Conservation (phyloP, 2,888 invertebrate species). For the Philopedon plagiatum region DNA sequence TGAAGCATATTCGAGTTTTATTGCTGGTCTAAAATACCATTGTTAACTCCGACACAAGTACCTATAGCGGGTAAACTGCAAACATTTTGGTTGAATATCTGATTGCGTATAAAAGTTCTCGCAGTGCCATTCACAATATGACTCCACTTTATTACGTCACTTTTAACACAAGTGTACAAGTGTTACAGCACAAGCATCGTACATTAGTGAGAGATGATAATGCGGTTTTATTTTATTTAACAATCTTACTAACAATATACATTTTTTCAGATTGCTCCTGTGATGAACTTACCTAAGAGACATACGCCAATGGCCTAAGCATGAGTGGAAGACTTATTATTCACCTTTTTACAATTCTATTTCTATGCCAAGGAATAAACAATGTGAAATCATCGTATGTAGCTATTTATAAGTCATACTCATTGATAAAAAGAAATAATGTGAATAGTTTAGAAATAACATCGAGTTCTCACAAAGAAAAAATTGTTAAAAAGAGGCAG, state of each 20-base stretch:
- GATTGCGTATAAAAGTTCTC: too few species aligned
- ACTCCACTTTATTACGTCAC: too few species aligned
- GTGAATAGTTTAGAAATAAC: neutral
- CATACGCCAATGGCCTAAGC: neutral
- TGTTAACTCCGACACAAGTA: too few species aligned
- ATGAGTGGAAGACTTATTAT: neutral
- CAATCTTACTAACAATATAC: neutral
- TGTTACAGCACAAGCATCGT: too few species aligned
- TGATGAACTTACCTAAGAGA: neutral
- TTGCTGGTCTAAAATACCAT: too few species aligned
- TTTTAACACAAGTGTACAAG: too few species aligned
- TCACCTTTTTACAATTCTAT: neutral
- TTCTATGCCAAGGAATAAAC: neutral
- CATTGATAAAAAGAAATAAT: neutral
- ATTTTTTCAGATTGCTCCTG: neutral
- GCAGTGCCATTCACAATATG: too few species aligned
- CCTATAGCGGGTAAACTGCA: too few species aligned
- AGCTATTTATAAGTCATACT: neutral
- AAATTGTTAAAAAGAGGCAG: conserved; percentile 1
- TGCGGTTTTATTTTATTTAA: too few species aligned
- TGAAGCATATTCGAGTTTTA: too few species aligned
- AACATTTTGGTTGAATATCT: too few species aligned
- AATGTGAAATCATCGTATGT: neutral
- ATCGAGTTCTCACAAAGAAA: neutral
- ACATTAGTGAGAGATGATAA: too few species aligned